phyloP scores from a whole-genome alignment of 2,888 invertebrate genomes.

The Hedya salicella region DNA sequence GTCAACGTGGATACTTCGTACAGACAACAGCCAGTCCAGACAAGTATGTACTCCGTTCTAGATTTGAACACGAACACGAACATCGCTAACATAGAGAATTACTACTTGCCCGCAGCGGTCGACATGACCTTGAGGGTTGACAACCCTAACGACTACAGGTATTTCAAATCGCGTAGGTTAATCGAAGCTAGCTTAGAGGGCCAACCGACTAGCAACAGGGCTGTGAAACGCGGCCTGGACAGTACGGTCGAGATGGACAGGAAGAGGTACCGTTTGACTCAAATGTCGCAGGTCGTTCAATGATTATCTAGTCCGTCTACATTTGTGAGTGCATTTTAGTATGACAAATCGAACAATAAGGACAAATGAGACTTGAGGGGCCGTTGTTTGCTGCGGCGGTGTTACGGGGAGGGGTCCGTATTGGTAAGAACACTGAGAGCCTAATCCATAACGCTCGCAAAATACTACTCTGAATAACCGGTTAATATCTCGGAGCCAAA shows the following conservation, averaged over 20 bases:
- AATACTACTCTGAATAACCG: no score
- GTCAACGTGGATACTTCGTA: constrained; percentile 57
- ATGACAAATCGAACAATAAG: not conserved
- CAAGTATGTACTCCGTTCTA: constrained; percentile 58
- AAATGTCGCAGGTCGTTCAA: constrained; percentile 76
- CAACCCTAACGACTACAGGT: constrained; percentile 67
- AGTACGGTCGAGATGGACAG: constrained; percentile 66
- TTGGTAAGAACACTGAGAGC: no score
- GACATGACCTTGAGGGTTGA: constrained; percentile 66
- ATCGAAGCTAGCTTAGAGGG: constrained; percentile 69
- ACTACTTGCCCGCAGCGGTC: constrained; percentile 62
- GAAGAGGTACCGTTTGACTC: constrained; percentile 70
- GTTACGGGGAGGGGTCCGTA: no score
- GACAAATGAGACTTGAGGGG: not conserved
- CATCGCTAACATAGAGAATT: constrained; percentile 53
- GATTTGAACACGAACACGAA: constrained; percentile 59
- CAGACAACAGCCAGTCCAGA: constrained; percentile 58
- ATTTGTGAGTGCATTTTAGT: constrained; percentile 47
- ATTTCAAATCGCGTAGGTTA: constrained; percentile 67
- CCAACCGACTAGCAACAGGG: constrained; percentile 63
- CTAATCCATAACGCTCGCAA: no score
- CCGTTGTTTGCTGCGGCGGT: no score
- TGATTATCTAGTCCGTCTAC: constrained; percentile 63
- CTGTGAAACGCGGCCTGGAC: constrained; percentile 73
- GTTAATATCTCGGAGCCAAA: no score